phyloP scores from a whole-genome alignment of 2,113 vertebrate genomes.

The Benitochromis conjunctus region DNA sequence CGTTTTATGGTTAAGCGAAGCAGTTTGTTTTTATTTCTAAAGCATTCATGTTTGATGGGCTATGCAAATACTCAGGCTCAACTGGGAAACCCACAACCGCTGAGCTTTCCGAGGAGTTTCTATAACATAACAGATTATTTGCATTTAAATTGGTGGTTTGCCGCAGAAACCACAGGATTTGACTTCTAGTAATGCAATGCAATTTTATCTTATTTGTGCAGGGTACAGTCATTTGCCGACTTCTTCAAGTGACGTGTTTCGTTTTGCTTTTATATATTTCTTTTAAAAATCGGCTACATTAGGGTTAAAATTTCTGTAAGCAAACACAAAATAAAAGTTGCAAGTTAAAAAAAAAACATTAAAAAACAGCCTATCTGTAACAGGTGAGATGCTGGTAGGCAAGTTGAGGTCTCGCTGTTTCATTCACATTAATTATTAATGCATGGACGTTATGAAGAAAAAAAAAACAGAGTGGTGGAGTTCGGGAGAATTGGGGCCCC shows the following conservation, averaged over 20 bases:
- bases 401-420: constrained; percentile 63
- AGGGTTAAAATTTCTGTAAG: not conserved
- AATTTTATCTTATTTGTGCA: not conserved
- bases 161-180: not conserved
- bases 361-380: not conserved
- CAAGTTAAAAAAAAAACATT: not conserved
- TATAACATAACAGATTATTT: not conserved
- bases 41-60: not conserved
- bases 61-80: not conserved
- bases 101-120: not conserved
- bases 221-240: not conserved
- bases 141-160: not conserved
- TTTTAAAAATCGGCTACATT: not conserved
- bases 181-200: not conserved
- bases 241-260: not conserved
- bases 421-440: constrained; percentile 74
- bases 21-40: not conserved
- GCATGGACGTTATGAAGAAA: constrained; percentile 56
- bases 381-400: constrained; percentile 65
- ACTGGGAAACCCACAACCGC: not conserved
- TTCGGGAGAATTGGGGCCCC: constrained; percentile 12
- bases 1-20: not conserved
- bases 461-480: constrained; percentile 43
- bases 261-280: not conserved
- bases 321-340: not conserved